Conservation (phyloP, 2,797 vertebrate genomes). For the Toxotes lorentzi region DNA sequence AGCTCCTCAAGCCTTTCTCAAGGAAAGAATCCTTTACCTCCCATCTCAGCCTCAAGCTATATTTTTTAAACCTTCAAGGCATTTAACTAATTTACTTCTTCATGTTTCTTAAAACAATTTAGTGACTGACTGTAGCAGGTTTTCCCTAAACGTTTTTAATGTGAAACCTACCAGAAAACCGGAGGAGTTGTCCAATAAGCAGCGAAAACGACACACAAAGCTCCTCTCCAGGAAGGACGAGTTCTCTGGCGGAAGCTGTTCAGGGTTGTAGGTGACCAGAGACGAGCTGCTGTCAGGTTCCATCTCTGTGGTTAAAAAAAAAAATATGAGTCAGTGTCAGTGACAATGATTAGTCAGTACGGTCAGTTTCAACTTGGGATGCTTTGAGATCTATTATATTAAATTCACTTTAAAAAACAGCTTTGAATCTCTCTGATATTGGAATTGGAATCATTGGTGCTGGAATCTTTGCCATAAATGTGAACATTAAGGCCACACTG, state of each 20-base stretch:
- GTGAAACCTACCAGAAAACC: constrained; percentile 87
- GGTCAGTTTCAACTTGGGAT: too few relatives aligned
- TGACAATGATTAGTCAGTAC: background rate
- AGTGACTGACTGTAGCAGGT: background rate
- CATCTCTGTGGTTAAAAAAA: constrained; percentile 59
- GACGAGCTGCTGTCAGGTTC: constrained; percentile 69
- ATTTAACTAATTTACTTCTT: too few relatives aligned
- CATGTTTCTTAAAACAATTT: background rate
- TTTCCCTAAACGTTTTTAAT: too few relatives aligned
- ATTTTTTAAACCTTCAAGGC: background rate
- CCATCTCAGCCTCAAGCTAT: too few relatives aligned
- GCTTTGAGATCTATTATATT: too few relatives aligned
- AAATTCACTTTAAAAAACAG: too few relatives aligned
- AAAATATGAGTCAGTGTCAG: background rate
- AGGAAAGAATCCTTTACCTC: too few relatives aligned
- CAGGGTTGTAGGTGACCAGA: constrained; percentile 68
- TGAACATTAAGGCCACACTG: background rate
- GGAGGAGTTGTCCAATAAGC: constrained; percentile 89
- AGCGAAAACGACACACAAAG: constrained; percentile 90
- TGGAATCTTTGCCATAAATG: too few relatives aligned
- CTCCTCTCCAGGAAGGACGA: constrained; percentile 85
- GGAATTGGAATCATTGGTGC: background rate
- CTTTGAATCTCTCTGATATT: background rate
- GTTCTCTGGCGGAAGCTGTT: constrained; percentile 78
- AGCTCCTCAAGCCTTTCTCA: background rate